phyloP scores from a whole-genome alignment of 2,113 vertebrate species.

The Megalops atlanticus region DNA sequence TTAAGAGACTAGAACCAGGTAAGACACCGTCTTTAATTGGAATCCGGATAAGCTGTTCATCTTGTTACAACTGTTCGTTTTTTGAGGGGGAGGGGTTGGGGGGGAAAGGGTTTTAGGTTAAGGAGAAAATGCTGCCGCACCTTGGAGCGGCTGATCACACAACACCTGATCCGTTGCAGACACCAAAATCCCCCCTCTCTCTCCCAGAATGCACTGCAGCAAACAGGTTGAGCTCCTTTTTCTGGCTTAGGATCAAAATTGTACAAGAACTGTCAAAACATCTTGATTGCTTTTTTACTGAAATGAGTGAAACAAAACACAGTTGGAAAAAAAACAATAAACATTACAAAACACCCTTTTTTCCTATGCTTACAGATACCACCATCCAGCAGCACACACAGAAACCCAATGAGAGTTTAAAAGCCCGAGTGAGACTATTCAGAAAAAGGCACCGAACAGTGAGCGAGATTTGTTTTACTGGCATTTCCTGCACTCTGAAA shows the following conservation, averaged over 20 bases:
- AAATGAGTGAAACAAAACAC: too few relatives aligned
- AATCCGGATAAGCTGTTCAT: slow-evolving; percentile 79
- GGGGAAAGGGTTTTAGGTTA: slow-evolving; percentile 31
- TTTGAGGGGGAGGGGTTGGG: slow-evolving; percentile 53
- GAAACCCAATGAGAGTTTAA: too few relatives aligned
- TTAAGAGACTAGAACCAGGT: slow-evolving; percentile 76
- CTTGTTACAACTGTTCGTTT: slow-evolving; percentile 74
- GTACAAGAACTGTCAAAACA: background rate
- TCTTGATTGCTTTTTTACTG: background rate
- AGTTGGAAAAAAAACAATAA: too few relatives aligned
- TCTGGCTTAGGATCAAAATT: background rate
- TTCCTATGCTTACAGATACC: too few relatives aligned
- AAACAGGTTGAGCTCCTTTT: background rate
- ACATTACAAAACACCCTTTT: too few relatives aligned
- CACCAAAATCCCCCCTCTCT: too few relatives aligned
- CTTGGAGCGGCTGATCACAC: background rate
- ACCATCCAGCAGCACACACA: too few relatives aligned
- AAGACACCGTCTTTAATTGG: slow-evolving; percentile 71
- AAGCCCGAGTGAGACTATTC: too few relatives aligned
- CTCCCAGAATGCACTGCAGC: background rate
- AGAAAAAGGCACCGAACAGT: too few relatives aligned
- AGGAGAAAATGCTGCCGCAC: slow-evolving; percentile 9
- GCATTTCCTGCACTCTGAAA: too few relatives aligned
- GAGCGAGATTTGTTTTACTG: too few relatives aligned
- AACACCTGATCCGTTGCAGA: background rate